Conservation (phyloP, 2,888 invertebrate species). For the Hipparchia semele region DNA sequence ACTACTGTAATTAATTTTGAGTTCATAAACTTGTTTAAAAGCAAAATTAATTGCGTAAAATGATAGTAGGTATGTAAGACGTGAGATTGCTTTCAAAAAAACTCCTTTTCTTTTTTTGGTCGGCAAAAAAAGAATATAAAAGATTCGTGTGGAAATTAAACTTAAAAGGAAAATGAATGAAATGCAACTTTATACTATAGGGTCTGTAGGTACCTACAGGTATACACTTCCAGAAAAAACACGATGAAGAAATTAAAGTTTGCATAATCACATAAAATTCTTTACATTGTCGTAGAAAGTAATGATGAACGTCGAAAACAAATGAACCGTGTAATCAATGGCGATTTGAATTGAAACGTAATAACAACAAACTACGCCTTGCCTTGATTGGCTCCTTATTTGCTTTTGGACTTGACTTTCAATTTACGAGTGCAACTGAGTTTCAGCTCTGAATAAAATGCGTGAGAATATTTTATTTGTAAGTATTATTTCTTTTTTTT, state of each 20-base stretch:
- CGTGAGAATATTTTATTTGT: background rate
- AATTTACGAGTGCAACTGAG: constrained; percentile 12
- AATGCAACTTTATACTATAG: background rate
- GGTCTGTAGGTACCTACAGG: background rate
- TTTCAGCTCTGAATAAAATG: constrained; percentile 1
- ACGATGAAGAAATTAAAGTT: constrained; percentile 63
- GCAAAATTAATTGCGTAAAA: no score
- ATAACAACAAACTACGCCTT: constrained; percentile 33
- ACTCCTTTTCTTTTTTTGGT: no score
- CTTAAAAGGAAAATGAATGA: background rate
- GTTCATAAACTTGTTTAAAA: no score
- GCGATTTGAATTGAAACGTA: constrained; percentile 42
- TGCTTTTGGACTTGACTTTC: constrained; percentile 5
- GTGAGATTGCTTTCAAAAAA: no score
- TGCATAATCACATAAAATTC: constrained; percentile 48
- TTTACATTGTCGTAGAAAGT: constrained; percentile 47
- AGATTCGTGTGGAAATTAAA: no score
- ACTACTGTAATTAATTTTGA: no score
- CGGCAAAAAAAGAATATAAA: no score
- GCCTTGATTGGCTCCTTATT: constrained; percentile 23
- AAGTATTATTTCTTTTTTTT: background rate
- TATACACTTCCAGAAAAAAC: constrained; percentile 24
- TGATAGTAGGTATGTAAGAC: no score
- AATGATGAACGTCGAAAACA: constrained; percentile 41
- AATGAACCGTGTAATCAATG: constrained; percentile 45